These are phyloP conservation scores for Falco peregrinus DNA, from an alignment of 2,797 vertebrate species.

Conservation along the genomic window DNA sequence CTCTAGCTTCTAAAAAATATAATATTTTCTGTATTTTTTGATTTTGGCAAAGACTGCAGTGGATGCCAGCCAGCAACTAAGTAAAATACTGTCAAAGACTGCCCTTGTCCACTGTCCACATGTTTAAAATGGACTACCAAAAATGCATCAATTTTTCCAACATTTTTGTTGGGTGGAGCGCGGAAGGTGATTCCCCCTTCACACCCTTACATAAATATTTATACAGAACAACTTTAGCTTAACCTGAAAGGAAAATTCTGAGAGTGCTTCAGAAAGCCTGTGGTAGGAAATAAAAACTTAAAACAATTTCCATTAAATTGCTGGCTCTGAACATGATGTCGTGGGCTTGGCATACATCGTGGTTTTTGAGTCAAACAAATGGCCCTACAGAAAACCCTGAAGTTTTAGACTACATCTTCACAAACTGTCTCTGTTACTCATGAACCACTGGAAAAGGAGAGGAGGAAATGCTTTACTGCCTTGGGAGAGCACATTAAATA, in stretches of 20 bases:
- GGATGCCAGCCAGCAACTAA: conserved; percentile 20
- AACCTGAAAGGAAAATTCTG: conserved; percentile 58
- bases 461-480: conserved; percentile 23
- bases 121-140: conserved; percentile 49
- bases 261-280: conserved; percentile 51
- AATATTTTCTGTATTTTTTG: conserved; percentile 17
- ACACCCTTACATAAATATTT: conserved; percentile 64
- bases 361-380: conserved; percentile 28
- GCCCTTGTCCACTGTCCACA: conserved; percentile 28
- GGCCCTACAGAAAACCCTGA: conserved; percentile 33
- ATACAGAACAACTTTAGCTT: conserved; percentile 27
- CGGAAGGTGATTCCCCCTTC: conserved; percentile 58
- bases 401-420: conserved; percentile 39
- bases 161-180: conserved; percentile 45
- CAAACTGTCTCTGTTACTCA: conserved; percentile 59
- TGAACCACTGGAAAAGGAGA: conserved; percentile 20
- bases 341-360: neutral
- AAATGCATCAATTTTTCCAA: conserved; percentile 61
- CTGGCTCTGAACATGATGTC: conserved; percentile 4
- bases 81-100: conserved; percentile 51
- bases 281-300: conserved; percentile 56
- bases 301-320: conserved; percentile 68
- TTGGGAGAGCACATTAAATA: conserved; percentile 30
- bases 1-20: neutral
- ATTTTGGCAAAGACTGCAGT: conserved; percentile 7